A percentile compares a stretch with the other conserved stretches of the same genome.
Evolutionary conservation across 2,797 vertebrate species (phyloP).

Genomic region (Poeciliopsis paucimaculata): DNA sequence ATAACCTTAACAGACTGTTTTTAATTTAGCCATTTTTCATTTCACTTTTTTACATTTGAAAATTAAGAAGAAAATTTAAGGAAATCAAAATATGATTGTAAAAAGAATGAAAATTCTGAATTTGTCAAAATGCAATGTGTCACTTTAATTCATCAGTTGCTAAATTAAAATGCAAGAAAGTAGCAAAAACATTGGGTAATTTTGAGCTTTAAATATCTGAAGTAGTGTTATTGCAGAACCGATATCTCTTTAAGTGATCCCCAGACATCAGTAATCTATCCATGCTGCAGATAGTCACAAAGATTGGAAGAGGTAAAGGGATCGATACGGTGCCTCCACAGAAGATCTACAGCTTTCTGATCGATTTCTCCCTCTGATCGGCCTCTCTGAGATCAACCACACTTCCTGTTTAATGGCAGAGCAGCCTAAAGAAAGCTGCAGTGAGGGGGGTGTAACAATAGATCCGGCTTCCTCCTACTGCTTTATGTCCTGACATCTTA

Average conservation of each 20-base stretch:
- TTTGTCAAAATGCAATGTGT: neutral
- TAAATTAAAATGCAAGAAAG: neutral
- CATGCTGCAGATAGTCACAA: conserved; percentile 75
- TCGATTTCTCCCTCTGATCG: conserved; percentile 76
- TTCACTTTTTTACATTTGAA: neutral
- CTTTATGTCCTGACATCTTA: conserved; percentile 27
- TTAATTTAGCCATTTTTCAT: neutral
- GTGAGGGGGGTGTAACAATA: conserved; percentile 24
- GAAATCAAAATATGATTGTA: neutral
- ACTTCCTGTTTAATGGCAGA: conserved; percentile 52
- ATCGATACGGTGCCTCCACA: conserved; percentile 77
- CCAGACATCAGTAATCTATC: conserved; percentile 70
- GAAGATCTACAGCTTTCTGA: conserved; percentile 79
- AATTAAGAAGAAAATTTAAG: neutral
- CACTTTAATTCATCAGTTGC: neutral
- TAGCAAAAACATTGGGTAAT: conserved; percentile 3
- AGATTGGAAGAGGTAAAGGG: conserved; percentile 67
- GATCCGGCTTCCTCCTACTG: conserved; percentile 19
- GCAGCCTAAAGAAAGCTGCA: conserved; percentile 31
- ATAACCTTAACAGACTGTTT: conserved; percentile 35
- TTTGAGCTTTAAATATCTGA: conserved; percentile 33
- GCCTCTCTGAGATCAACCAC: conserved; percentile 65
- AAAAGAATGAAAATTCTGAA: neutral
- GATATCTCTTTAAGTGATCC: conserved; percentile 51
- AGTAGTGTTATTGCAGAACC: conserved; percentile 40